Base-by-base conservation (phyloP, 2,888 invertebrate species). In the Drosophila hawaiiensis region DNA sequence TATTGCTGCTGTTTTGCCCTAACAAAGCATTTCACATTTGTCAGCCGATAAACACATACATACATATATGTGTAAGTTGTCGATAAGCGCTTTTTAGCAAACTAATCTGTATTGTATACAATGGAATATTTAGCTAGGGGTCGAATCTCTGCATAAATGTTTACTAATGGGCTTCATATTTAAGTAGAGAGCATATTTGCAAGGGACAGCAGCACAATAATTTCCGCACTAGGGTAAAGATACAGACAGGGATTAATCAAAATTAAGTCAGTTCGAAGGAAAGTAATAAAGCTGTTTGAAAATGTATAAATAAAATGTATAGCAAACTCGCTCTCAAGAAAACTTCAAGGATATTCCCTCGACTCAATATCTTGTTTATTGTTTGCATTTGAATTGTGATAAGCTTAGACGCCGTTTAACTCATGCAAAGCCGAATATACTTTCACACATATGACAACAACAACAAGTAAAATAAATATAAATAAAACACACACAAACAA, bases 41-140 rank as follows among this genome's bases (percentile, higher is more conserved):
- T 19, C 60, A 53, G 39, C 55, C 33, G 56, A 69, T 69, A 50
- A 68, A n/a, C 10, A 37, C 9, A 28, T 22, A 14, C n/a, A 7
- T 6, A 33, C 19, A 19, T 37, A 7, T 58, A 33, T 37, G 10
- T 31, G 22, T 14, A 35, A 41, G 41, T 47, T 25, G 47, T 4
- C 29, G 39, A 69, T 68, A 68, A 58, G 39, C 55, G 19, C 33
- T 68, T 52, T 68, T 67, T 28, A 50, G 56, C 56, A 50, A 39
- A 19, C 28, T 50, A 14, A 68, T 68, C 70, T 68, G n/a, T 39
- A 14, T 19, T 68, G n/a, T 2, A 28, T 33, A 49, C 43, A 67
- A 28, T 33, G 12, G 50, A 47, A 49, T 43, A 67, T 35, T 43
- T 14, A 29, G 33, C 33, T 52, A 29, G 9, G 28, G 19, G 14